Conservation (phyloP, 2,888 invertebrate genomes). For the Gerosis bhagava region DNA sequence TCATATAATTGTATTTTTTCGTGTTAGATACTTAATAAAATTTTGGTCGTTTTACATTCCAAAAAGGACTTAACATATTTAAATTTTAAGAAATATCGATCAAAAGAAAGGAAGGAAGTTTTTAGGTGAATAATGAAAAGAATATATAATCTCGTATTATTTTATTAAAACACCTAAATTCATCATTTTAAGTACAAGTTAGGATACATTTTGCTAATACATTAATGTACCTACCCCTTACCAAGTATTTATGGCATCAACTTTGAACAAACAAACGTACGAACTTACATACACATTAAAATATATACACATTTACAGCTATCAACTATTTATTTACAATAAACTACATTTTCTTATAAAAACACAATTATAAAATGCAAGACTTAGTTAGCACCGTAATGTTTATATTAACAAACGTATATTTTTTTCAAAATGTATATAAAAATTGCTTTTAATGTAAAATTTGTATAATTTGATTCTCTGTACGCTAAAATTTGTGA, state of each 20-base stretch:
- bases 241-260: slow-evolving; percentile 57
- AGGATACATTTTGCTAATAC: slow-evolving; percentile 32
- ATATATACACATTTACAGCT: slow-evolving; percentile 45
- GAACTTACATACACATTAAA: slow-evolving; percentile 45
- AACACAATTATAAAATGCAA: slow-evolving; percentile 36
- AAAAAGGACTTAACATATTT: background rate
- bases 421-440: too few species aligned
- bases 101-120: too few species aligned
- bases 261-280: slow-evolving; percentile 28
- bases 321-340: slow-evolving; percentile 46
- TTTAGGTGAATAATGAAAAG: too few species aligned
- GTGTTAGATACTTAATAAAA: too few species aligned
- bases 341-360: slow-evolving; percentile 58
- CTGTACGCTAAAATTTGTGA: too few species aligned
- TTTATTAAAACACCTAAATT: slow-evolving; percentile 72
- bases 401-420: too few species aligned
- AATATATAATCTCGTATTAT: slow-evolving; percentile 24
- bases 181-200: slow-evolving; percentile 68
- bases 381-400: slow-evolving; percentile 24
- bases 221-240: slow-evolving; percentile 35
- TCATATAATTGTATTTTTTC: too few species aligned
- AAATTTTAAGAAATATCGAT: too few species aligned
- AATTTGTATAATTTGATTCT: too few species aligned
- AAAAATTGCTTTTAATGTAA: too few species aligned
- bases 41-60: too few species aligned